These are phyloP conservation scores for Chrysaora quinquecirrha DNA, from an alignment of 30 jellyfish, hydroid and myxozoan genomes.

Conservation along the genomic window DNA sequence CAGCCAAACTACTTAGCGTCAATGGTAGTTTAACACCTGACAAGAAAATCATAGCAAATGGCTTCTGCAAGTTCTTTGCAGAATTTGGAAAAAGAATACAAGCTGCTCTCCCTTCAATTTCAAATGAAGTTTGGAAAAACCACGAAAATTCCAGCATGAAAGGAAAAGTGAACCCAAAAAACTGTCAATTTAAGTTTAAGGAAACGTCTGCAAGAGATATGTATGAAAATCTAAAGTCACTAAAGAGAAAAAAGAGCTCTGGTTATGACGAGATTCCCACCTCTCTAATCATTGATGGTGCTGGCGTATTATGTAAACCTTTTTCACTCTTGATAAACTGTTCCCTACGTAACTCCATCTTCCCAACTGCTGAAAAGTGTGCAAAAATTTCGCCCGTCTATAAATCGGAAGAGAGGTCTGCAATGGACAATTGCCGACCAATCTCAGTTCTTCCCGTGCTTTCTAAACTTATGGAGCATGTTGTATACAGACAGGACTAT, in stretches of 20 bases:
- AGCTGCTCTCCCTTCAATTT: too few relatives aligned
- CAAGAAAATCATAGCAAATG: neutral
- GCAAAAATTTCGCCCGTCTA: neutral
- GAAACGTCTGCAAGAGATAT: conserved; percentile 31
- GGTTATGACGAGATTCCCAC: neutral
- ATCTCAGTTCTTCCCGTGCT: neutral
- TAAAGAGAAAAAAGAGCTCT: conserved; percentile 14
- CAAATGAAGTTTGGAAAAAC: too few relatives aligned
- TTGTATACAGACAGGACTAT: neutral
- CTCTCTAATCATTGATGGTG: neutral
- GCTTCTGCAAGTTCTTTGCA: too few relatives aligned
- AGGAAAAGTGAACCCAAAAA: too few relatives aligned
- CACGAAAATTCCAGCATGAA: too few relatives aligned
- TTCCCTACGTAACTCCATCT: too few relatives aligned
- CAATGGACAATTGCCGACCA: neutral
- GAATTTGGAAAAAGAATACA: too few relatives aligned
- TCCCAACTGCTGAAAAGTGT: neutral
- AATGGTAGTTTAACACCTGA: too few relatives aligned
- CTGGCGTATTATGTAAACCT: neutral
- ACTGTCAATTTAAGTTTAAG: conserved; percentile 39
- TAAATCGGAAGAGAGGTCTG: neutral
- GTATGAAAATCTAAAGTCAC: conserved; percentile 19
- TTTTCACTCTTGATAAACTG: neutral
- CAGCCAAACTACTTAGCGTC: too few relatives aligned
- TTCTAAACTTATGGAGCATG: neutral